Conservation (phyloP, 2,888 invertebrate species). For the Drosophila emarginata region DNA sequence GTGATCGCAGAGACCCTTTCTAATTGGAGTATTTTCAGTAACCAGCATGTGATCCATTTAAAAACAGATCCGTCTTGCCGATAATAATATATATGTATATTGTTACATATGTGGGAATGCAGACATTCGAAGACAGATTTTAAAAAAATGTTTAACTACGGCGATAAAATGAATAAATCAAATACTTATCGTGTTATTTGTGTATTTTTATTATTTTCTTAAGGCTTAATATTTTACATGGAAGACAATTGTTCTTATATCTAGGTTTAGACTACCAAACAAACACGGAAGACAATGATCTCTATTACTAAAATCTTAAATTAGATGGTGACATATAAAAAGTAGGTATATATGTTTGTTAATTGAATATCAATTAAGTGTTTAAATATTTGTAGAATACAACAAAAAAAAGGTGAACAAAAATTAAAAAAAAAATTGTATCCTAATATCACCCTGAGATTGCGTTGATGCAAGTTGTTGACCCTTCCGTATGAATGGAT, state of each 20-base stretch:
- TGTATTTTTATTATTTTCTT: slow-evolving; percentile 48
- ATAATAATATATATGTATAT: not conserved
- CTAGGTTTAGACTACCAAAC: slow-evolving; percentile 58
- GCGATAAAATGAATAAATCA: not conserved
- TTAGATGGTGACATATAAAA: slow-evolving; percentile 60
- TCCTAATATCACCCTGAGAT: slow-evolving; percentile 79
- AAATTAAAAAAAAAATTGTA: slow-evolving; percentile 54
- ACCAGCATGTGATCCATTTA: slow-evolving; percentile 36
- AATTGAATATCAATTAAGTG: slow-evolving; percentile 68
- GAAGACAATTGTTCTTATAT: slow-evolving; percentile 77
- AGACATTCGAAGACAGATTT: not conserved
- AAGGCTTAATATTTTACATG: slow-evolving; percentile 70
- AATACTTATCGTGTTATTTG: not conserved
- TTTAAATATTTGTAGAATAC: not conserved
- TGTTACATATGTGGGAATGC: not conserved
- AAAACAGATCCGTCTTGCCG: not conserved
- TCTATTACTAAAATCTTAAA: slow-evolving; percentile 46
- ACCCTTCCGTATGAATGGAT: slow-evolving; percentile 41
- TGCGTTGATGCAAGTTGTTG: slow-evolving; percentile 52
- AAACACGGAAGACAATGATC: slow-evolving; percentile 80
- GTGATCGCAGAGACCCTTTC: not conserved
- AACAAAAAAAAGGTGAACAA: slow-evolving; percentile 37
- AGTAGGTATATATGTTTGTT: slow-evolving; percentile 35
- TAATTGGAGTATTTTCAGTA: slow-evolving; percentile 29
- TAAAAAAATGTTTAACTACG: not conserved